phyloP scores from a whole-genome alignment of 2,113 vertebrate genomes.

The zebrafish (Danio rerio) region GRCz12tu NC_133197.1:16229501-16230000 shows the following conservation, averaged over 20 bases:
- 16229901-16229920: neutral
- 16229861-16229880: neutral
- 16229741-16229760: constrained; percentile 41
- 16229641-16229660: constrained; percentile 39
- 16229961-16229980: neutral
- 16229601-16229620: neutral
- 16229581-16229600: constrained; percentile 10
- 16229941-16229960: constrained; percentile 12
- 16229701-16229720: constrained; percentile 39
- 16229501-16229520: neutral
- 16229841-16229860: neutral
- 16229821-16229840: constrained; percentile 28
- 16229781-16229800: constrained; percentile 47
- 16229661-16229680: constrained; percentile 13
- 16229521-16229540: neutral
- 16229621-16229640: neutral
- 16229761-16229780: constrained; percentile 43
- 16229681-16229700: constrained; percentile 40
- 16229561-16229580: constrained; percentile 8
- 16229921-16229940: constrained; percentile 16
- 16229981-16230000: constrained; percentile 27
- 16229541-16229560: neutral
- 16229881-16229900: constrained; percentile 45
- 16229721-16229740: constrained; percentile 59
- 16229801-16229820: constrained; percentile 36